phyloP scores from a whole-genome alignment of 2,113 vertebrate species.

The Talpa occidentalis region DNA sequence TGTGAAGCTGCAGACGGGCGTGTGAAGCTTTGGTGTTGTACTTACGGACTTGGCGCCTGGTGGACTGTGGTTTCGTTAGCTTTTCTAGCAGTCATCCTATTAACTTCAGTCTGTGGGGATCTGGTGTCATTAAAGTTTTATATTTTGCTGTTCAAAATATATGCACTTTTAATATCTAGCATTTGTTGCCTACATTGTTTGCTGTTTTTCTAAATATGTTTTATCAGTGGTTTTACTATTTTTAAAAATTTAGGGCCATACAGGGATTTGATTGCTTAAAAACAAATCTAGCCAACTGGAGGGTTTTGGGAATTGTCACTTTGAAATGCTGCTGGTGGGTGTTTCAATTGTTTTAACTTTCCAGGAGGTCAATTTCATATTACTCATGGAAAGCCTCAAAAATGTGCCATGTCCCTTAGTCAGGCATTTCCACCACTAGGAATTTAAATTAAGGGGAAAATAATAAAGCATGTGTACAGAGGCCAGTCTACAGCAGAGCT shows the following conservation, averaged over 20 bases:
- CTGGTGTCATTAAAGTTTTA: neutral
- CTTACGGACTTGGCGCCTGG: neutral
- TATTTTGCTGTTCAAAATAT: slow-evolving; percentile 1
- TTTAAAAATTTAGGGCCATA: neutral
- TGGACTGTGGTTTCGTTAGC: neutral
- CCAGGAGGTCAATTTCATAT: slow-evolving; percentile 76
- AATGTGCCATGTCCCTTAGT: slow-evolving; percentile 75
- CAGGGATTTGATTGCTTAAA: slow-evolving; percentile 26
- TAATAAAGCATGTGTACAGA: neutral
- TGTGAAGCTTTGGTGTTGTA: neutral
- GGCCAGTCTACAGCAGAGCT: neutral
- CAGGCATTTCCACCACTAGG: slow-evolving; percentile 70
- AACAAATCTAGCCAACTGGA: slow-evolving; percentile 2
- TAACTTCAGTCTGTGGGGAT: neutral
- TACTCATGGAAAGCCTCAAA: slow-evolving; percentile 80
- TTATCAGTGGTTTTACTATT: neutral
- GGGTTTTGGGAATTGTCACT: slow-evolving; percentile 65
- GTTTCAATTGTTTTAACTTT: slow-evolving; percentile 64
- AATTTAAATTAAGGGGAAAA: slow-evolving; percentile 61
- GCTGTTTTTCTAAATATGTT: neutral
- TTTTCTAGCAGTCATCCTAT: neutral
- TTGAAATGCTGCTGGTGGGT: slow-evolving; percentile 44
- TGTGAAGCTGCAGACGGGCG: no score
- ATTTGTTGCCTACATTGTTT: neutral
- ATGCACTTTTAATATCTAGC: neutral